Percentiles rank a stretch among this genome's conserved stretches.
phyloP scores from a whole-genome alignment of 23 tunicate genomes.

The Aplidium turbinatum region DNA sequence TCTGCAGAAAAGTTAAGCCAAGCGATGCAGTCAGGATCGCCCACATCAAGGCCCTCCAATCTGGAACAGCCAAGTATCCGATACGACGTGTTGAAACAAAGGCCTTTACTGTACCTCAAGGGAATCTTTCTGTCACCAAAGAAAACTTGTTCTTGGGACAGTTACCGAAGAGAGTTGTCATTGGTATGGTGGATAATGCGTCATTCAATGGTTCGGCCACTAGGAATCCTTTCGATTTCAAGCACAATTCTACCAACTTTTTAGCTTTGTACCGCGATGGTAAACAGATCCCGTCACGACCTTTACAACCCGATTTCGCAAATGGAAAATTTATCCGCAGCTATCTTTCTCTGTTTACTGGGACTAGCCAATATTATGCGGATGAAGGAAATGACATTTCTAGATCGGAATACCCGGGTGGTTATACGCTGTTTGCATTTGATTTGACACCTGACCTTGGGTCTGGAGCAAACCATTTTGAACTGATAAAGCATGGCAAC shows the following conservation, averaged over 20 bases:
- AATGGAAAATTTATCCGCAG: slow-evolving; percentile 12
- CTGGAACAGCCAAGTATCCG: too few relatives aligned
- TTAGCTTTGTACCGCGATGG: slow-evolving; percentile 6
- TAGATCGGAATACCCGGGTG: slow-evolving; percentile 30
- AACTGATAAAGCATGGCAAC: slow-evolving; percentile 26
- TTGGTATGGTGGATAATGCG: slow-evolving; percentile 22
- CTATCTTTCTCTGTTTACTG: slow-evolving; percentile 29
- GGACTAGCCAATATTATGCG: slow-evolving; percentile 6
- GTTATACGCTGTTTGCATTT: slow-evolving; percentile 35
- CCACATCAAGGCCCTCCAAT: too few relatives aligned
- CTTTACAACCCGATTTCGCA: slow-evolving; percentile 19
- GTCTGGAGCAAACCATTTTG: slow-evolving; percentile 1
- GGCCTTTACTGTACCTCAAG: too few relatives aligned
- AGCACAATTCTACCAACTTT: slow-evolving; percentile 19
- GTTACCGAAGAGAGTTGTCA: too few relatives aligned
- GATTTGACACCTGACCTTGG: slow-evolving; percentile 20
- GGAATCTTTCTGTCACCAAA: too few relatives aligned
- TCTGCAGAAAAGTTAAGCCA: too few relatives aligned
- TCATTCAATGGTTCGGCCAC: slow-evolving; percentile 13
- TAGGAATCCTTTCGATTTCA: slow-evolving; percentile 40
- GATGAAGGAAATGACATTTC: slow-evolving; percentile 15
- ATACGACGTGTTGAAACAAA: too few relatives aligned
- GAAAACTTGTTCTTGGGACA: too few relatives aligned
- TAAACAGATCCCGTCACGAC: slow-evolving; percentile 20
- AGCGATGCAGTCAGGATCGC: too few relatives aligned